These are phyloP conservation scores for Hemibates koningsi DNA, from an alignment of 2,113 vertebrate genomes.

Conservation along the genomic window DNA sequence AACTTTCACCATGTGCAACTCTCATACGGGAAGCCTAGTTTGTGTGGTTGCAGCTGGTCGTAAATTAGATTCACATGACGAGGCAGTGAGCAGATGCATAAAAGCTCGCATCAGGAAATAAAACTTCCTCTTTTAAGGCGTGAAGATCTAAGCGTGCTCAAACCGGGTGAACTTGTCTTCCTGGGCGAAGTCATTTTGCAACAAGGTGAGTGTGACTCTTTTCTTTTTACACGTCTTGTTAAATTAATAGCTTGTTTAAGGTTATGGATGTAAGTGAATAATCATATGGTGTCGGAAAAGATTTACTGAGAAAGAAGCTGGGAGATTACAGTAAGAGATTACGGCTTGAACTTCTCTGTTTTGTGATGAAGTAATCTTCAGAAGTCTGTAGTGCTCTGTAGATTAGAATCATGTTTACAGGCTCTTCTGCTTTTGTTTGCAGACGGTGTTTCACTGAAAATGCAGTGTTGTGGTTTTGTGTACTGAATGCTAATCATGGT, in stretches of 20 bases:
- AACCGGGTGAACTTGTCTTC: neutral
- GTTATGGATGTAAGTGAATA: neutral
- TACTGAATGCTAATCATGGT: neutral
- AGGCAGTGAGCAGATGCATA: neutral
- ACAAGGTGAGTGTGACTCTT: neutral
- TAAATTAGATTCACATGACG: conserved; percentile 51
- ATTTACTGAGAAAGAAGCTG: neutral
- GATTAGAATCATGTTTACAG: neutral
- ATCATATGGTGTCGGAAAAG: neutral
- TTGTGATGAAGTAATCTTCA: neutral
- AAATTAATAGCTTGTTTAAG: neutral
- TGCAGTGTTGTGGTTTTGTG: neutral
- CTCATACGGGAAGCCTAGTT: neutral
- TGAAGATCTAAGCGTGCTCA: neutral
- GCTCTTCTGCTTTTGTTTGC: neutral
- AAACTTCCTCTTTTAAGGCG: conserved; percentile 37
- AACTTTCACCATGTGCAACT: neutral
- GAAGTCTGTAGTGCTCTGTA: neutral
- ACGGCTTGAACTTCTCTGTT: neutral
- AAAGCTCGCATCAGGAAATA: neutral
- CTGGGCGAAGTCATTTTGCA: neutral
- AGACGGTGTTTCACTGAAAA: neutral
- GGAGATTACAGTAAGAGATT: neutral
- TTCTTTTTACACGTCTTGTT: neutral
- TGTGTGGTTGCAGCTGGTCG: neutral